These are phyloP conservation scores for Tonatia bakeri DNA, from an alignment of 2,113 vertebrate species.

Conservation along the genomic window DNA sequence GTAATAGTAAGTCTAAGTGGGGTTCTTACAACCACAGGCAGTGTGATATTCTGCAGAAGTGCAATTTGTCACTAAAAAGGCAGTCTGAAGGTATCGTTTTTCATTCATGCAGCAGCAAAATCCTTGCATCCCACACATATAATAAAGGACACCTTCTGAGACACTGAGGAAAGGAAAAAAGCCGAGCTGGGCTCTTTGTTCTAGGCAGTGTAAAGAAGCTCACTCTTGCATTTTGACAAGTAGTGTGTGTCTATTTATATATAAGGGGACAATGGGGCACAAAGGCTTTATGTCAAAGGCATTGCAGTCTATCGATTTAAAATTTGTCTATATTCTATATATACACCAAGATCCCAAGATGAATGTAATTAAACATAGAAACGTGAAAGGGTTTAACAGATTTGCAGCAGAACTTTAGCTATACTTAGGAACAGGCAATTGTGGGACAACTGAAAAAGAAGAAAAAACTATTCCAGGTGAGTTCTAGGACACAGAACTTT, in stretches of 20 bases:
- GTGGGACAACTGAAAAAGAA: neutral
- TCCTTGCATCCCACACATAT: neutral
- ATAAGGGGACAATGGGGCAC: neutral
- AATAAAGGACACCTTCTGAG: slow-evolving; percentile 62
- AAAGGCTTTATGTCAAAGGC: slow-evolving; percentile 38
- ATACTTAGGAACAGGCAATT: neutral
- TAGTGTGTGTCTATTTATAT: slow-evolving; percentile 22
- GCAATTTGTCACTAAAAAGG: slow-evolving; percentile 51
- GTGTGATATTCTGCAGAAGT: slow-evolving; percentile 6
- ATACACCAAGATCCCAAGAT: slow-evolving; percentile 33
- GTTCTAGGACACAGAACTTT: slow-evolving; percentile 2
- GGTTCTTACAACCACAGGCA: neutral
- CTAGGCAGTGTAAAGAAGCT: slow-evolving; percentile 44
- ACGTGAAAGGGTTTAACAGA: slow-evolving; percentile 7
- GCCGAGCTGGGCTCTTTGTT: slow-evolving; percentile 60
- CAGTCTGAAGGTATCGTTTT: slow-evolving; percentile 46
- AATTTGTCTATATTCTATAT: neutral
- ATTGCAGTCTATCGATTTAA: neutral
- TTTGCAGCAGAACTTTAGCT: neutral
- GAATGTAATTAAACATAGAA: slow-evolving; percentile 51
- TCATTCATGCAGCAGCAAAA: slow-evolving; percentile 41
- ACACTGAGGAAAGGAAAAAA: slow-evolving; percentile 19
- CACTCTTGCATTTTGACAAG: slow-evolving; percentile 50
- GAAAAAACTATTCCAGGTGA: neutral
- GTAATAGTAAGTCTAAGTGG: slow-evolving; percentile 32